Percentiles rank a stretch among this genome's conserved stretches.
Evolutionary conservation across 2,797 vertebrate species (phyloP).

Genomic region (Clarias fuscus): DNA sequence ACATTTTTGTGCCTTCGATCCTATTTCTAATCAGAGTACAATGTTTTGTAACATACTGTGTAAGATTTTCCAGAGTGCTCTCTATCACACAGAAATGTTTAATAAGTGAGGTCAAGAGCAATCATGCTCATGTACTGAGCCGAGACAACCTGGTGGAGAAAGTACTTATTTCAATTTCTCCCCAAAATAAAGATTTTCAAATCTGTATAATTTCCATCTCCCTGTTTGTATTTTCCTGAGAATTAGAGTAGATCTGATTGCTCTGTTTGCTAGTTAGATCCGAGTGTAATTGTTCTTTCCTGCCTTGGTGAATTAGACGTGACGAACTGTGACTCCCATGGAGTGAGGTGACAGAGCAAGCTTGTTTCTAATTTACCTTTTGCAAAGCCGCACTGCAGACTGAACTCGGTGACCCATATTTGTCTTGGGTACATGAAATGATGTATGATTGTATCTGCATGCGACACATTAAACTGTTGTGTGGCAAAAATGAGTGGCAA

Average conservation of each 20-base stretch:
- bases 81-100: conserved; percentile 38
- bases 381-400: not conserved
- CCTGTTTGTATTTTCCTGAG: conserved; percentile 27
- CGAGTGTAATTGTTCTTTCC: conserved; percentile 41
- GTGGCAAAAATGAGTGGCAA: not conserved
- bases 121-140: conserved; percentile 47
- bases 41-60: conserved; percentile 26
- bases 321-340: conserved; percentile 3
- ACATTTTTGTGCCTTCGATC: conserved; percentile 40
- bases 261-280: conserved; percentile 35
- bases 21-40: conserved; percentile 24
- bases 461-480: no score
- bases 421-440: not conserved
- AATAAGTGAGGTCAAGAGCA: conserved; percentile 48
- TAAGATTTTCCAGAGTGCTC: not conserved
- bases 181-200: conserved; percentile 39
- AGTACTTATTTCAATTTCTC: conserved; percentile 35
- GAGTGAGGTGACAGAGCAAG: conserved; percentile 18
- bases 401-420: not conserved
- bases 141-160: conserved; percentile 19
- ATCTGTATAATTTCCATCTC: conserved; percentile 35
- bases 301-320: conserved; percentile 36
- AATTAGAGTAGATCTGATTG: conserved; percentile 46
- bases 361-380: conserved; percentile 24
- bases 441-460: not conserved